These are phyloP conservation scores for Barbus barbus DNA, from an alignment of 2,113 vertebrate genomes.

Conservation along the genomic window DNA sequence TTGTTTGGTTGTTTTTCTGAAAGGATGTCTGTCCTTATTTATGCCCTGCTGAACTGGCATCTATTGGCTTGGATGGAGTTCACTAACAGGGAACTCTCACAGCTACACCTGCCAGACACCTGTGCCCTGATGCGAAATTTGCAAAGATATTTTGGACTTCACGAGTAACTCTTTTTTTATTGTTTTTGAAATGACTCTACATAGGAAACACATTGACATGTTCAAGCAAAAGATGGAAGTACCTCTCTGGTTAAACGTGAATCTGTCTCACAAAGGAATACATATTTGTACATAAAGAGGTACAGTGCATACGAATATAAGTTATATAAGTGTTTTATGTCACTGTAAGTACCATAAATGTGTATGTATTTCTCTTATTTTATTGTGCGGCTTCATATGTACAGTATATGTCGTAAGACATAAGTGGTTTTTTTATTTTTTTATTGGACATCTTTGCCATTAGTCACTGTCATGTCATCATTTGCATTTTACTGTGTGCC, in stretches of 20 bases:
- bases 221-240: conserved; percentile 70
- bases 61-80: background rate
- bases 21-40: background rate
- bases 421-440: background rate
- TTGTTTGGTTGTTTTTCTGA: background rate
- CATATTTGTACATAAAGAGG: conserved; percentile 69
- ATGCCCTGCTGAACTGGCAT: background rate
- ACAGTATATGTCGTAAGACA: conserved; percentile 77
- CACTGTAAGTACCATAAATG: conserved; percentile 55
- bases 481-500: conserved; percentile 88
- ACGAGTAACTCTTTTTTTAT: background rate
- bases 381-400: conserved; percentile 88
- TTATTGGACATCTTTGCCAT: conserved; percentile 42
- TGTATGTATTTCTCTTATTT: conserved; percentile 62
- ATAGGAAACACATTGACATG: too few relatives aligned
- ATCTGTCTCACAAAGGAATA: conserved; percentile 73
- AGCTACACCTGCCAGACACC: background rate
- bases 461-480: conserved; percentile 85
- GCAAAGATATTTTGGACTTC: background rate
- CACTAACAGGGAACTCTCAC: background rate
- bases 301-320: conserved; percentile 59
- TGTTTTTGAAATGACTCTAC: conserved; percentile 43
- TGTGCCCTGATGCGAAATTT: conserved; percentile 1
- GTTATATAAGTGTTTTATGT: conserved; percentile 57
- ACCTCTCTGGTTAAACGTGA: conserved; percentile 85